Evolutionary conservation across 2,888 invertebrate genomes (phyloP), one percentile per base, ranked within the genome.

Genomic region (Drosophila buzzatii): DNA sequence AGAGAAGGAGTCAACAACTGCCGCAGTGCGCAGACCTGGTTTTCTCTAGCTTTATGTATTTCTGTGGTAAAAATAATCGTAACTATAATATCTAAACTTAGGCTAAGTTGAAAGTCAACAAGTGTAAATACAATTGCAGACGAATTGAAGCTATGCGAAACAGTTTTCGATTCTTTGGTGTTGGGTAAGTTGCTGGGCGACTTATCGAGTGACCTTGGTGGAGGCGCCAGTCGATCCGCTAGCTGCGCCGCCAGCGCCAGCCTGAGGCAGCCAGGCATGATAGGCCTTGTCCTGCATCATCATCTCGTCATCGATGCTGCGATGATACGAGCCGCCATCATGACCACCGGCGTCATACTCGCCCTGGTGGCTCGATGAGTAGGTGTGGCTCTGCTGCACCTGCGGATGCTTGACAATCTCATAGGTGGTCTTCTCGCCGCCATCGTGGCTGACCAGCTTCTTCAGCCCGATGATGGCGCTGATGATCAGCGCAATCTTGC

Each of bases 341-440:
- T 94, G 93, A 52, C 95, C 94, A 52, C 95, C 95, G 57, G 94
- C 94, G 74, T 95, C 95, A 49, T 94, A 94, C 80, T 94, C 94
- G 56, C 95, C 95, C 81, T 95, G 95, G 85, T 96, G 95, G 70
- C 92, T 92, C 7, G 95, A 94, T 2, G 96, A 96, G 90, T 97
- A 97, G 7, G 96, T 95, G 90, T 97, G 96, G 82, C 95, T 95
- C 91, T 96, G 96, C 57, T 96, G 96, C 62, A 97, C 95, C 89
- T 96, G 96, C n/a, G 97, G 97, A 92, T 97, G 96, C 92, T 97
- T 97, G 61, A 97, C 96, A 81, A 97, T 97, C 93, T 97, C 97
- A 80, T 97, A 96, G 7, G 97, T 97, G 0, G 97, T 97, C 92
- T 96, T 96, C 87, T 97, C 96, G 69, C 95, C 95, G 20, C 95